Evolutionary conservation across 1,140 invertebrate genomes (phyloP), one percentile per base, ranked within the genome.

Genomic region (Drosophila aff.): DNA sequence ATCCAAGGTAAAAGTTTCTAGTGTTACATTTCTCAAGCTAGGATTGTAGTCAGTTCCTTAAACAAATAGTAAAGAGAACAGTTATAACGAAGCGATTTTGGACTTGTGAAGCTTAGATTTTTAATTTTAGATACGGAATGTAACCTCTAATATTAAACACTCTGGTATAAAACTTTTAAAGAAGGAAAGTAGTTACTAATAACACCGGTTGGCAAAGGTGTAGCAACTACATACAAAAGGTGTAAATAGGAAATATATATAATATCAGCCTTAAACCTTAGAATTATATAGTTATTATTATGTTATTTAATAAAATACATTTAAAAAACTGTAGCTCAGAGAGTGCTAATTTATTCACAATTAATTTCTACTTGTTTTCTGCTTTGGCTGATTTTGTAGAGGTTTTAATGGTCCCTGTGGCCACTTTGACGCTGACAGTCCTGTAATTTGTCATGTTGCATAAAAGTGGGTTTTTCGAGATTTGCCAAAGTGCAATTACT

Each of bases 401-500:
- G 9, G 11, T n/a, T 43, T 41, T 31, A 6, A 38, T 41, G 4
- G 26, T 26, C 26, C 26, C 26, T 26, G 26, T 26, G 47, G n/a
- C 28, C 38, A 55, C 16, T 76, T 53, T 66, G 55, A 26, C 21
- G 16, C 13, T 49, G 75, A 67, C 55, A 57, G 18, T 13, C 28
- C 44, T 44, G 38, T 53, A 40, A 38, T 53, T 67, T 15, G 7
- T 40, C 28, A 66, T 44, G 7, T 9, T n/a, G 41, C 18, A 21
- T 26, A 13, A 40, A 53, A 16, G 33, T 40, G 7, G 26, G n/a
- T 57, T 55, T 43, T n/a, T 43, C 6, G 31, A 23, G 23, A 21
- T 33, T 33, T 36, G 26, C n/a, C 2, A 43, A 63, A 49, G 36
- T 28, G 41, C 59, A 55, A 38, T 75, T 74, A 31, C 58, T 74